Evolutionary conservation across 2,797 vertebrate species (phyloP).

Genomic region (Lepus townsendii): DNA sequence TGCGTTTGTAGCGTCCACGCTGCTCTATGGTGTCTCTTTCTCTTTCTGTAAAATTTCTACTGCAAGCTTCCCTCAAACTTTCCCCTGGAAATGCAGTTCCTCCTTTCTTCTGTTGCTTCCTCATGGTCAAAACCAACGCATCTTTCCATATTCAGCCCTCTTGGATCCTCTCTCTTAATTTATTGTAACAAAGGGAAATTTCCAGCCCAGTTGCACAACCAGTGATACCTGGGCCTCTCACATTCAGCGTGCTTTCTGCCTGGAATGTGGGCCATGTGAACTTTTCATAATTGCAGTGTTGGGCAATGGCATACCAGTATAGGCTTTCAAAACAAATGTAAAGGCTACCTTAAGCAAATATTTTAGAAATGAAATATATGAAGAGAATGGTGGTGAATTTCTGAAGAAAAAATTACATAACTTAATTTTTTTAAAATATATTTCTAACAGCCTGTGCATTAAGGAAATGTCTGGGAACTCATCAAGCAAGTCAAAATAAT

Average conservation of each 20-base stretch:
- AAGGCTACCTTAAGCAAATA: neutral
- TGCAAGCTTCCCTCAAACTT: too few species aligned
- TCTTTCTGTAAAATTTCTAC: too few species aligned
- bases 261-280: neutral
- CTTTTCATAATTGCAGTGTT: neutral
- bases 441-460: constrained; percentile 4
- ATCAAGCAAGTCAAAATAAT: constrained; percentile 24
- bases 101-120: too few species aligned
- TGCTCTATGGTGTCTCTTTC: too few species aligned
- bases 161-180: neutral
- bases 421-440: neutral
- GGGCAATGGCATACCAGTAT: neutral
- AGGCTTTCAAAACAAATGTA: neutral
- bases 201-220: neutral
- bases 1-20: too few species aligned
- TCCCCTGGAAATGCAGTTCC: too few species aligned
- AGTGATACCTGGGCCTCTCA: neutral
- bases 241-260: neutral
- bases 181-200: neutral
- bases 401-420: neutral
- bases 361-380: constrained; percentile 9
- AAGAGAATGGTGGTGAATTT: neutral
- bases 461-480: neutral
- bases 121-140: too few species aligned
- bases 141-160: too few species aligned